Percentiles rank a stretch among this genome's conserved stretches.
phyloP scores from a whole-genome alignment of 2,888 invertebrate genomes.

The Epistrophella euchroma region DNA sequence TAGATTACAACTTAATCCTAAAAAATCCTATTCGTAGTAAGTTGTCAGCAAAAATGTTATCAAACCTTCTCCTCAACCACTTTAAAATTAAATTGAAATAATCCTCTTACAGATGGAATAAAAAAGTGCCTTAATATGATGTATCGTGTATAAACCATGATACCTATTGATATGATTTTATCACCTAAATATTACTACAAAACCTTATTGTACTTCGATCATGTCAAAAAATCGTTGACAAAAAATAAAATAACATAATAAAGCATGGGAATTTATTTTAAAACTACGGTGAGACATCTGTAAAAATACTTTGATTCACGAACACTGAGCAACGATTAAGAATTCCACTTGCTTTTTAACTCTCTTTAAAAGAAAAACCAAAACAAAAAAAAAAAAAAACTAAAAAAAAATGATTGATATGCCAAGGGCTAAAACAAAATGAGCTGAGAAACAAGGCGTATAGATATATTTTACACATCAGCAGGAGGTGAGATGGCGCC shows the following conservation, averaged over 20 bases:
- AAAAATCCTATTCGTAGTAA: too few species aligned
- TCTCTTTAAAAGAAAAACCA: background rate
- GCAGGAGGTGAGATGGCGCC: slow-evolving; percentile 83
- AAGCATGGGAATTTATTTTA: slow-evolving; percentile 16
- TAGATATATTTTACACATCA: slow-evolving; percentile 77
- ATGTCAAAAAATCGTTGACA: slow-evolving; percentile 8
- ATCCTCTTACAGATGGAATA: too few species aligned
- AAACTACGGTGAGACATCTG: slow-evolving; percentile 39
- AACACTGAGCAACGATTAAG: background rate
- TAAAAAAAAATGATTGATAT: slow-evolving; percentile 53
- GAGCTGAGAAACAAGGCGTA: slow-evolving; percentile 51
- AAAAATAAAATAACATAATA: slow-evolving; percentile 26
- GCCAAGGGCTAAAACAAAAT: slow-evolving; percentile 52
- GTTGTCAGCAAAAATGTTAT: too few species aligned
- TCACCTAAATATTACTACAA: too few species aligned
- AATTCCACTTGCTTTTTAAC: slow-evolving; percentile 39
- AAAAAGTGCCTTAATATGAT: too few species aligned
- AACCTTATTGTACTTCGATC: background rate
- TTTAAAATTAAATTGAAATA: too few species aligned
- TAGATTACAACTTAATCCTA: too few species aligned
- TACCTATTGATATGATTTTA: too few species aligned
- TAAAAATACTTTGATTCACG: slow-evolving; percentile 1
- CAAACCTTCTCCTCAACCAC: too few species aligned
- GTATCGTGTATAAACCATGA: too few species aligned
- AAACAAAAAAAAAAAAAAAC: background rate